These are phyloP conservation scores for Timandra comae DNA, from an alignment of 2,888 invertebrate genomes.

Conservation along the genomic window DNA sequence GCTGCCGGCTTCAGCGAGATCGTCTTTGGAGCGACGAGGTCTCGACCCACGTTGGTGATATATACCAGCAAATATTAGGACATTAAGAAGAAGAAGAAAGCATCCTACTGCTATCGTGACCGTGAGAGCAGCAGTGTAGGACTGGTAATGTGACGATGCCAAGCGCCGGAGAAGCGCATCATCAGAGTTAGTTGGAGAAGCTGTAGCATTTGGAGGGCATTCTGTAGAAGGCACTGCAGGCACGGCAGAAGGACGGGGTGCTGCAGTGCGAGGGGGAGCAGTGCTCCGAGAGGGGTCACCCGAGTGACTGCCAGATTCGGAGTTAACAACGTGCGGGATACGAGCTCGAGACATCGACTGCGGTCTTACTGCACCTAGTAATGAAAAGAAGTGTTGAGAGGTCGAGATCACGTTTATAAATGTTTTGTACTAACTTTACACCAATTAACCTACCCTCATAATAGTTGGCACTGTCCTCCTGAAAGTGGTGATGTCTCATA, in stretches of 20 bases:
- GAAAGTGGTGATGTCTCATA: constrained; percentile 92
- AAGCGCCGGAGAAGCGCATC: constrained; percentile 85
- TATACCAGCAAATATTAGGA: constrained; percentile 91
- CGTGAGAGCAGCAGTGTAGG: constrained; percentile 91
- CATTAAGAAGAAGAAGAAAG: constrained; percentile 86
- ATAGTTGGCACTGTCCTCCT: constrained; percentile 86
- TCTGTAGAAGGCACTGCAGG: constrained; percentile 80
- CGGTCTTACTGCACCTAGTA: constrained; percentile 83
- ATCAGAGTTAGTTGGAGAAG: constrained; percentile 69
- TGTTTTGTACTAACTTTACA: neutral
- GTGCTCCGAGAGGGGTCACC: constrained; percentile 48
- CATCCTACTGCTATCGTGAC: constrained; percentile 92
- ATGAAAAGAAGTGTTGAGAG: constrained; percentile 1
- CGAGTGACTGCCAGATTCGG: constrained; percentile 28
- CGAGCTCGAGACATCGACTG: constrained; percentile 83
- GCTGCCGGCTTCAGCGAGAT: constrained; percentile 83
- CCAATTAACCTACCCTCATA: constrained; percentile 80
- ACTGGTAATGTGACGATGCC: constrained; percentile 90
- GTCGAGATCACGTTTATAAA: neutral
- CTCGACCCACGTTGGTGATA: constrained; percentile 88
- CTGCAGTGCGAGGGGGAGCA: constrained; percentile 63
- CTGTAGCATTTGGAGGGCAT: constrained; percentile 81
- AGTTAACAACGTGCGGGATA: constrained; percentile 73
- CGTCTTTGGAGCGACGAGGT: constrained; percentile 85
- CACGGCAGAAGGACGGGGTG: constrained; percentile 53